Evolutionary conservation across 2,888 invertebrate species (phyloP).

Genomic region (Tipula unca): DNA sequence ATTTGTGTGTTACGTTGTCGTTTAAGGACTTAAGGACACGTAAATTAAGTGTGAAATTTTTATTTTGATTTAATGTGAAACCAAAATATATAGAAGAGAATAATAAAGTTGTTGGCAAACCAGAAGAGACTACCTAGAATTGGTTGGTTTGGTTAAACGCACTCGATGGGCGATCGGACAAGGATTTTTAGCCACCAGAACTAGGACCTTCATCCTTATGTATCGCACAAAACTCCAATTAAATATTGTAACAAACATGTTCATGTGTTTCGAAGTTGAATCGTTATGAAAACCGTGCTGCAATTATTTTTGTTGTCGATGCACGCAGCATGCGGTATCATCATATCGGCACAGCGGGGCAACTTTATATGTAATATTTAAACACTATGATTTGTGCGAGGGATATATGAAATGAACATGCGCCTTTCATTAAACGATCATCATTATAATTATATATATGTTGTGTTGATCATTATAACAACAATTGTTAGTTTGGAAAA

Average conservation of each 20-base stretch:
- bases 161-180: neutral
- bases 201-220: neutral
- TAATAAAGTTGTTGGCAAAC: neutral
- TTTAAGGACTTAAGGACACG: neutral
- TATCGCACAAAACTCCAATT: neutral
- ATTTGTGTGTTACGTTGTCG: neutral
- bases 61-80: neutral
- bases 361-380: neutral
- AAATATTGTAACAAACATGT: neutral
- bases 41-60: neutral
- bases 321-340: neutral
- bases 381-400: neutral
- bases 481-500: neutral
- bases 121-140: neutral
- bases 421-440: neutral
- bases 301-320: neutral
- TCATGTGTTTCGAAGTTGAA: neutral
- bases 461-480: neutral
- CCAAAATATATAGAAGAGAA: neutral
- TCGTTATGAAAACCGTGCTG: no score
- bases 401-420: neutral
- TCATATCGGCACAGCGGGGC: neutral
- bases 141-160: neutral
- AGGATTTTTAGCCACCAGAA: neutral
- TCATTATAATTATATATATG: neutral